A percentile compares a stretch with the other conserved stretches of the same genome.
phyloP scores from a whole-genome alignment of 2,888 invertebrate genomes.

The Drosophila neonasuta region DNA sequence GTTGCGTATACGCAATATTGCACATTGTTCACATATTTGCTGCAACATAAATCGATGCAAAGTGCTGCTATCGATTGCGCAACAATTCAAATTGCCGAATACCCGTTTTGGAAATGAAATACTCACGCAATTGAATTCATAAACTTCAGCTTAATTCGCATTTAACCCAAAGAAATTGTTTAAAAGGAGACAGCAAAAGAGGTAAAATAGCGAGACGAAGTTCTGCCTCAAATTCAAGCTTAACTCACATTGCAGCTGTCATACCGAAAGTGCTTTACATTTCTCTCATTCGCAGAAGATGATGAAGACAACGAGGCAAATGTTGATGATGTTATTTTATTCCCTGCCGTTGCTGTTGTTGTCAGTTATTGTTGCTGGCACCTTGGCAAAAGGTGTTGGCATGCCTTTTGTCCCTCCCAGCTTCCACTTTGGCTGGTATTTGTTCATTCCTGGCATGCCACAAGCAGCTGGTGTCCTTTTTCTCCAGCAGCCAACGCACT shows the following conservation, averaged over 20 bases:
- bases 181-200: background rate
- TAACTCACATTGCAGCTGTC: conserved; percentile 77
- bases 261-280: conserved; percentile 76
- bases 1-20: conserved; percentile 60
- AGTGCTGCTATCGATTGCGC: conserved; percentile 23
- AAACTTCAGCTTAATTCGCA: conserved; percentile 41
- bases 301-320: conserved; percentile 19
- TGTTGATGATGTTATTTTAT: conserved; percentile 56
- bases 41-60: conserved; percentile 28
- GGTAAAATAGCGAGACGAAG: conserved; percentile 7
- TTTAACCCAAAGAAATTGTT: conserved; percentile 44
- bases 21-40: conserved; percentile 21
- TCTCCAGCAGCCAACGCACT: conserved; percentile 23
- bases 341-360: conserved; percentile 26
- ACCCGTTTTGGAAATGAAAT: background rate
- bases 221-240: conserved; percentile 56
- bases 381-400: conserved; percentile 52
- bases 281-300: conserved; percentile 59
- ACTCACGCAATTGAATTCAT: conserved; percentile 13
- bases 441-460: conserved; percentile 70
- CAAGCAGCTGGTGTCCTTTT: conserved; percentile 67
- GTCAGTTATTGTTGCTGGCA: conserved; percentile 27
- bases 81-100: background rate
- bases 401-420: conserved; percentile 33
- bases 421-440: background rate